Percentiles rank a stretch among this genome's conserved stretches.
phyloP scores from a whole-genome alignment of 2,888 invertebrate species.

The Axea sp. region DNA sequence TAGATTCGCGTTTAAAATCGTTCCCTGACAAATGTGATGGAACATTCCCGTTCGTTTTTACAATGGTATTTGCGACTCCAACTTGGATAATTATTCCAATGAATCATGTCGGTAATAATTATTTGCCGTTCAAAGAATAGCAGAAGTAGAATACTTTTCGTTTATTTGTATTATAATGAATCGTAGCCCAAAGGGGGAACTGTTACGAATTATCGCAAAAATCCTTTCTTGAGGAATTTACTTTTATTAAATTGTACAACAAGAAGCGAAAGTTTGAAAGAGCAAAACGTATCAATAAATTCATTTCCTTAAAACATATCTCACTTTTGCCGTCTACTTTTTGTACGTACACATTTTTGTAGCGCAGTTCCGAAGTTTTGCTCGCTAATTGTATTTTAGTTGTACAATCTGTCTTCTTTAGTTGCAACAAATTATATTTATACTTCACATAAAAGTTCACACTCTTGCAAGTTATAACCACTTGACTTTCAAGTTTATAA shows the following conservation, averaged over 20 bases:
- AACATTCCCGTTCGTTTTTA: neutral
- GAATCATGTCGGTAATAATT: conserved; percentile 1
- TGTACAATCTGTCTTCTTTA: conserved; percentile 30
- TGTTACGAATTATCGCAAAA: no score
- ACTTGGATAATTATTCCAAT: conserved; percentile 13
- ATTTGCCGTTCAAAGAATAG: neutral
- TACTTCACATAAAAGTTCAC: conserved; percentile 26
- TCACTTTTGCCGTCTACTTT: conserved; percentile 5
- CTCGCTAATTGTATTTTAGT: conserved; percentile 34
- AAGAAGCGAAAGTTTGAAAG: conserved; percentile 7
- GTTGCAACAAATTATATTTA: conserved; percentile 27
- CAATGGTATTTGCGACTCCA: conserved; percentile 2
- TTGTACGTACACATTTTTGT: conserved; percentile 15
- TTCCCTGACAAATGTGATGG: conserved; percentile 1
- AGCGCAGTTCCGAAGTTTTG: conserved; percentile 11
- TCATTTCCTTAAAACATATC: conserved; percentile 20
- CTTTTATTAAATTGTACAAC: neutral
- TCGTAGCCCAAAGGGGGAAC: no score
- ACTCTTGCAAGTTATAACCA: conserved; percentile 16
- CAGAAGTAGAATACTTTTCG: no score
- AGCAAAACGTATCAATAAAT: conserved; percentile 21
- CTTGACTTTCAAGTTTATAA: conserved; percentile 35
- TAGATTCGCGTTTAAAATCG: neutral
- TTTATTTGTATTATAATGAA: no score
- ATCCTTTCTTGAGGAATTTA: neutral